These are phyloP conservation scores for Thalassophryne amazonica DNA, from an alignment of 2,797 vertebrate genomes.

Conservation along the genomic window DNA sequence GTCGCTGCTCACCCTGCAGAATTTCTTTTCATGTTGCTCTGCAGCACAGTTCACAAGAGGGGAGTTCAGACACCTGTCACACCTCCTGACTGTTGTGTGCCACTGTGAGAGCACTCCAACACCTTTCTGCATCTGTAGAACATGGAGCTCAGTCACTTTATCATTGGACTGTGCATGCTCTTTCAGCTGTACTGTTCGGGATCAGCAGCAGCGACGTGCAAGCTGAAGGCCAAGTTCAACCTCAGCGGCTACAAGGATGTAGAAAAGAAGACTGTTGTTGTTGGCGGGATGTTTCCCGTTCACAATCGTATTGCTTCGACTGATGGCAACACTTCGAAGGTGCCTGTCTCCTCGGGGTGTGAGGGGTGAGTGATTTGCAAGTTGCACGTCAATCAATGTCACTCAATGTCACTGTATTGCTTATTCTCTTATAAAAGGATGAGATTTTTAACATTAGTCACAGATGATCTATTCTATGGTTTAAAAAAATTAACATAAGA, in stretches of 20 bases:
- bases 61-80: slow-evolving; percentile 54
- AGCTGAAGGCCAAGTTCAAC: slow-evolving; percentile 87
- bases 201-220: slow-evolving; percentile 68
- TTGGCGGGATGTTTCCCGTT: slow-evolving; percentile 85
- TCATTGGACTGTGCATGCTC: slow-evolving; percentile 64
- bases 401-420: not conserved
- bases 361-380: slow-evolving; percentile 76
- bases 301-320: slow-evolving; percentile 73
- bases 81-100: slow-evolving; percentile 22
- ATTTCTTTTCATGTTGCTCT: slow-evolving; percentile 16
- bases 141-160: slow-evolving; percentile 58
- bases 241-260: slow-evolving; percentile 81
- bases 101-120: slow-evolving; percentile 7
- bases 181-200: slow-evolving; percentile 19
- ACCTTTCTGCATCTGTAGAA: slow-evolving; percentile 21
- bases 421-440: not conserved
- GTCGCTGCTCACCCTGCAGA: not conserved
- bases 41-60: slow-evolving; percentile 56
- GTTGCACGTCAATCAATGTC: not conserved
- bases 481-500: no score
- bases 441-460: not conserved
- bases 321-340: slow-evolving; percentile 72
- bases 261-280: slow-evolving; percentile 77
- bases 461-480: not conserved
- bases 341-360: slow-evolving; percentile 79